Conservation (phyloP, 2,888 invertebrate genomes). For the Chrysina gloriosa region DNA sequence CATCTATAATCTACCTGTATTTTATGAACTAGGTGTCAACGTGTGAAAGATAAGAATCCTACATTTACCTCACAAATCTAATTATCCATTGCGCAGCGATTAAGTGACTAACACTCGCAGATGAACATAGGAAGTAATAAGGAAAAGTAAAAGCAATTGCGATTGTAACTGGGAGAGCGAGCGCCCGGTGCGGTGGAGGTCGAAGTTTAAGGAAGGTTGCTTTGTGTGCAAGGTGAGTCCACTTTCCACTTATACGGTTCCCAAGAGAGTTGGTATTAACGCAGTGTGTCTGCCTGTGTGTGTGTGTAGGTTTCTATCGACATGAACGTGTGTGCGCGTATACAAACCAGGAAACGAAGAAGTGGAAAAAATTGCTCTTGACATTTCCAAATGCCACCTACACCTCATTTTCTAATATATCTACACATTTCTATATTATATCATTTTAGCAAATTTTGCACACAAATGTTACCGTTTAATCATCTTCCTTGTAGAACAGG, state of each 20-base stretch:
- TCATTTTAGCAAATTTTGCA: constrained; percentile 8
- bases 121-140: constrained; percentile 30
- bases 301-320: background rate
- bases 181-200: constrained; percentile 47
- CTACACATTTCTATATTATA: background rate
- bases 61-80: too few species aligned
- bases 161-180: constrained; percentile 19
- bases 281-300: background rate
- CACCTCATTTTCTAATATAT: constrained; percentile 29
- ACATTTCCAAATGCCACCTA: constrained; percentile 51
- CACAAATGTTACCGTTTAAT: too few species aligned
- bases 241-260: constrained; percentile 47
- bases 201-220: constrained; percentile 53
- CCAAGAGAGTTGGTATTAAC: background rate
- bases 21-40: too few species aligned
- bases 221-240: constrained; percentile 51
- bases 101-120: too few species aligned
- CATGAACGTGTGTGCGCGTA: background rate
- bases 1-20: too few species aligned
- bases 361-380: constrained; percentile 46
- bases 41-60: too few species aligned
- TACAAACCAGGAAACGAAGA: constrained; percentile 44
- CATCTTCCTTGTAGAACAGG: too few species aligned
- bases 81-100: too few species aligned
- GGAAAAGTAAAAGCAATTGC: constrained; percentile 30